Percentiles rank a stretch among this genome's conserved stretches.
These are phyloP conservation scores for Peromyscus attwateri DNA, from an alignment of 2,797 vertebrate genomes.

Conservation along the genomic window DNA sequence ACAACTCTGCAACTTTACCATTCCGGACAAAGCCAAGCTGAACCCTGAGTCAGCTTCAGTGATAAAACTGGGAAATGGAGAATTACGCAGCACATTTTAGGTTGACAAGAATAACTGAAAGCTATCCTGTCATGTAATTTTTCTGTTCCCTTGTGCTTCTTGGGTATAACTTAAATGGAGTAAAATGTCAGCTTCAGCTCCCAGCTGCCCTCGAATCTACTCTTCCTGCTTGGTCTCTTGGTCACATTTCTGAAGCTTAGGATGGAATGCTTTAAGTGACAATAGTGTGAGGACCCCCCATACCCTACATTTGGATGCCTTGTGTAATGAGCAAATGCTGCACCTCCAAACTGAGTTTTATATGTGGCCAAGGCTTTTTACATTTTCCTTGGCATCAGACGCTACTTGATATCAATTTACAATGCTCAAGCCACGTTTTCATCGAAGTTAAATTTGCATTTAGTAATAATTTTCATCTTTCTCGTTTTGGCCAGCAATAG, in stretches of 20 bases:
- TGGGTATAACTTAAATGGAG: neutral
- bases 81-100: slow-evolving; percentile 20
- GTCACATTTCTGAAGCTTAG: slow-evolving; percentile 28
- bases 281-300: neutral
- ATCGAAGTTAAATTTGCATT: slow-evolving; percentile 45
- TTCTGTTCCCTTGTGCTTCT: slow-evolving; percentile 28
- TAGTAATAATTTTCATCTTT: neutral
- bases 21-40: neutral
- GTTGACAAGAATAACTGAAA: neutral
- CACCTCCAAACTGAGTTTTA: neutral
- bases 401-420: slow-evolving; percentile 19
- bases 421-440: neutral
- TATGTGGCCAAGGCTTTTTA: neutral
- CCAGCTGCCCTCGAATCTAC: neutral
- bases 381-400: neutral
- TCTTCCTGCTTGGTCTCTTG: neutral
- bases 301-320: neutral
- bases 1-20: slow-evolving; percentile 11
- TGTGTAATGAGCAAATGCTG: slow-evolving; percentile 30
- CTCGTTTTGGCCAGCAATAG: neutral
- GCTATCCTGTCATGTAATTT: neutral
- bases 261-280: neutral
- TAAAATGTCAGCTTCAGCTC: neutral
- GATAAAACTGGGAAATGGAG: slow-evolving; percentile 11
- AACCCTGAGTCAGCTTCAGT: slow-evolving; percentile 15